phyloP scores from a whole-genome alignment of 2,113 vertebrate species.

The Epinephelus lanceolatus region DNA sequence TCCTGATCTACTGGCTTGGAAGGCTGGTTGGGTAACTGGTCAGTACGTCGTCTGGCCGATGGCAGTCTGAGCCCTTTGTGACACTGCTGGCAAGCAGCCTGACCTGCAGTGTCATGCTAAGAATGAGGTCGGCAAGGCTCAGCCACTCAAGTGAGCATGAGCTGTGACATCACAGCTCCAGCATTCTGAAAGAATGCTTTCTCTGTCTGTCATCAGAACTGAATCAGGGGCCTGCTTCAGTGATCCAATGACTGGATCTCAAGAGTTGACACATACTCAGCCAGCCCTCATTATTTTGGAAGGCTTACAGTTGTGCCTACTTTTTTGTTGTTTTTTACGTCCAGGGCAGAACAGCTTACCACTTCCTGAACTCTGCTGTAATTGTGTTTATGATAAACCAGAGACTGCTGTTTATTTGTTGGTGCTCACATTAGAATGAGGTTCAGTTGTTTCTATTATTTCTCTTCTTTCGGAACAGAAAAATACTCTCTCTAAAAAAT shows the following conservation, averaged over 20 bases:
- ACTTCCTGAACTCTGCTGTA: background rate
- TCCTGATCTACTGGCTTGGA: background rate
- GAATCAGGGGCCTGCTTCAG: background rate
- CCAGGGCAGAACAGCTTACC: background rate
- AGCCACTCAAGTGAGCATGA: conserved; percentile 19
- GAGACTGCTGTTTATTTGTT: background rate
- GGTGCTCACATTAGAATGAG: background rate
- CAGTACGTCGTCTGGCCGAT: background rate
- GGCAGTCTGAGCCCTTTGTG: conserved; percentile 29
- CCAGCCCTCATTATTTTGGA: background rate
- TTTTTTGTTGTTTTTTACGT: too few relatives aligned
- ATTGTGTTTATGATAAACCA: background rate
- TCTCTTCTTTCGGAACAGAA: background rate
- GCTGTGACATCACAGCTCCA: conserved; percentile 61
- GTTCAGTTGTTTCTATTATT: background rate
- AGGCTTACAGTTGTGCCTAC: background rate
- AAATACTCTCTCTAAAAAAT: background rate
- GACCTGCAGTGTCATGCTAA: conserved; percentile 28
- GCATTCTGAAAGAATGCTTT: conserved; percentile 18
- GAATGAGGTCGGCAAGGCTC: conserved; percentile 58
- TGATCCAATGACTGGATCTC: background rate
- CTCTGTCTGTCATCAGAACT: conserved; percentile 1
- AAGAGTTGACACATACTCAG: background rate
- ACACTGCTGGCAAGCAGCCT: conserved; percentile 38
- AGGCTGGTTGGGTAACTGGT: background rate